These are phyloP conservation scores for Dendrolimus houi DNA, from an alignment of 2,888 invertebrate species.

Conservation along the genomic window DNA sequence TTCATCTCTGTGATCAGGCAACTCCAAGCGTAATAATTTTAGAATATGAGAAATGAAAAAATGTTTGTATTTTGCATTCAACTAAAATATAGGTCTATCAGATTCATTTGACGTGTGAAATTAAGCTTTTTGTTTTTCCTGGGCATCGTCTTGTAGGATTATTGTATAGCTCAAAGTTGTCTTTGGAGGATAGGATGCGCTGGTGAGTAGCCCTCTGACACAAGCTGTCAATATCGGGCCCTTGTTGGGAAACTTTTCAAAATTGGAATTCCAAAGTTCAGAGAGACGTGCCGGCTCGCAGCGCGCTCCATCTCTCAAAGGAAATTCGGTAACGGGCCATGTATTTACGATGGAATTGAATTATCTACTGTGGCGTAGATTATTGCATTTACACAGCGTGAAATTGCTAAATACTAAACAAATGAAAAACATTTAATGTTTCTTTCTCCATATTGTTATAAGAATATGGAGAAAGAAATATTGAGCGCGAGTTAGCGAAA, in stretches of 20 bases:
- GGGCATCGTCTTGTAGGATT: too few relatives aligned
- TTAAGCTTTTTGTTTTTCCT: too few relatives aligned
- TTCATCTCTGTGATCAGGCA: too few relatives aligned
- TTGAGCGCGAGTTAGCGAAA: background rate
- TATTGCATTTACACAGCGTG: slow-evolving; percentile 63
- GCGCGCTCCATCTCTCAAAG: slow-evolving; percentile 70
- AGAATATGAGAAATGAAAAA: too few relatives aligned
- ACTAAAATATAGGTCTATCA: too few relatives aligned
- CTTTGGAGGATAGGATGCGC: background rate
- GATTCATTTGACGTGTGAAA: too few relatives aligned
- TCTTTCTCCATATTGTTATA: slow-evolving; percentile 4
- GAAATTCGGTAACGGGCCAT: slow-evolving; percentile 67
- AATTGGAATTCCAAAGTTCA: slow-evolving; percentile 74
- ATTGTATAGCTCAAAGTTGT: background rate
- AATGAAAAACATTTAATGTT: slow-evolving; percentile 32
- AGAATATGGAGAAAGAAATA: too few relatives aligned
- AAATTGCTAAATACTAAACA: slow-evolving; percentile 54
- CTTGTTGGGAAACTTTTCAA: slow-evolving; percentile 73
- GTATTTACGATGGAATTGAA: slow-evolving; percentile 67
- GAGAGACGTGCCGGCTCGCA: slow-evolving; percentile 65
- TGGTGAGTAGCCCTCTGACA: slow-evolving; percentile 57
- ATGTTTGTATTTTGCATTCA: too few relatives aligned
- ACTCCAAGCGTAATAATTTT: too few relatives aligned
- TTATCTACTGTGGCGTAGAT: slow-evolving; percentile 61
- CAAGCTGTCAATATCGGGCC: slow-evolving; percentile 66